phyloP scores from a whole-genome alignment of 2,113 vertebrate species.

The Buteo buteo region DNA sequence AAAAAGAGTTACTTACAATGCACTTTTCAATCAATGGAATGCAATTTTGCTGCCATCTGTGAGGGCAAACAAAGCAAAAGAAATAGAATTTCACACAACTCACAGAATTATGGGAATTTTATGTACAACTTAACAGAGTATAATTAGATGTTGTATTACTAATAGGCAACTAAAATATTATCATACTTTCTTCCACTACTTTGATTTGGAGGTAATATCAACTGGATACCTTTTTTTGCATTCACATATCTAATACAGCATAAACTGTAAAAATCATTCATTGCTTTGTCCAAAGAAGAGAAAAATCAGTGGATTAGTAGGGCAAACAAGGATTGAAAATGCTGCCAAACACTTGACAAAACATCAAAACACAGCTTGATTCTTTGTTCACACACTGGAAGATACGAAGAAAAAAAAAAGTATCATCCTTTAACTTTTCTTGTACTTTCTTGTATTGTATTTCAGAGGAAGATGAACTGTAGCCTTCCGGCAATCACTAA shows the following conservation, averaged over 20 bases:
- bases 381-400: constrained; percentile 3
- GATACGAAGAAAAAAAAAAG: not conserved
- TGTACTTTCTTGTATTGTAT: constrained; percentile 15
- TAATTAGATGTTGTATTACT: not conserved
- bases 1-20: constrained; percentile 17
- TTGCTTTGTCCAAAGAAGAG: not conserved
- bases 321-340: not conserved
- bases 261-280: not conserved
- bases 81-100: not conserved
- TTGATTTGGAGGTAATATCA: not conserved
- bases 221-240: not conserved
- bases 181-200: not conserved
- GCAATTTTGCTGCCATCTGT: constrained; percentile 5
- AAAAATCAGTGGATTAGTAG: not conserved
- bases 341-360: not conserved
- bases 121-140: not conserved
- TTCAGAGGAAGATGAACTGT: constrained; percentile 28
- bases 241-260: not conserved
- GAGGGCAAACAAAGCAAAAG: constrained; percentile 30
- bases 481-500: constrained; percentile 23
- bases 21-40: constrained; percentile 6
- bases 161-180: not conserved
- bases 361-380: constrained; percentile 1
- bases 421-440: constrained; percentile 7
- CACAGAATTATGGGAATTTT: not conserved